A percentile compares a stretch with the other conserved stretches of the same genome.
phyloP scores from a whole-genome alignment of 2,113 vertebrate genomes.

The Coryphaenoides rupestris region DNA sequence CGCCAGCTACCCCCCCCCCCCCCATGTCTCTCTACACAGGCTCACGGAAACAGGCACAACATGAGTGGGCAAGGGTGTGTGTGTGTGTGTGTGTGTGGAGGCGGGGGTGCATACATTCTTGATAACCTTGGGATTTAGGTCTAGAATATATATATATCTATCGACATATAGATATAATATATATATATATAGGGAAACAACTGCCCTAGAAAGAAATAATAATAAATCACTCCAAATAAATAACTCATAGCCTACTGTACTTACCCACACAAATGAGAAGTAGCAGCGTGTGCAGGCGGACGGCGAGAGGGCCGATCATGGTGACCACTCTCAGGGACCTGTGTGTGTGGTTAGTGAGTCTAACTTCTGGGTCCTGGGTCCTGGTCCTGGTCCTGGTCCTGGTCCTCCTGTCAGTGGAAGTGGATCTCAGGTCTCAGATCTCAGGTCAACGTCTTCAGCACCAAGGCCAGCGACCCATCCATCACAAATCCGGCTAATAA shows the following conservation, averaged over 20 bases:
- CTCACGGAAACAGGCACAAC: too few relatives aligned
- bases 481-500: conserved; percentile 11
- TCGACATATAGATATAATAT: too few relatives aligned
- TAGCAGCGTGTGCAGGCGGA: conserved; percentile 45
- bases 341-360: conserved; percentile 13
- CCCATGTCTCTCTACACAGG: conserved; percentile 10
- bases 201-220: not conserved
- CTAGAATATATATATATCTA: too few relatives aligned
- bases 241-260: conserved; percentile 49
- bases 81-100: too few relatives aligned
- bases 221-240: not conserved
- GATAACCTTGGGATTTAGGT: too few relatives aligned
- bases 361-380: not conserved
- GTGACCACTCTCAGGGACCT: conserved; percentile 30
- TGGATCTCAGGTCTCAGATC: too few relatives aligned
- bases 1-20: conserved; percentile 48
- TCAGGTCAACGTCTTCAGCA: conserved; percentile 49
- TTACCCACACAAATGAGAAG: conserved; percentile 65
- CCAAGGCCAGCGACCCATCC: conserved; percentile 66
- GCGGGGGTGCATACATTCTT: too few relatives aligned
- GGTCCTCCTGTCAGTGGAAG: not conserved
- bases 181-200: too few relatives aligned
- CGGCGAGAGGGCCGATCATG: conserved; percentile 54
- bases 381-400: conserved; percentile 1
- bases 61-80: too few relatives aligned